Conservation (phyloP, 2,113 vertebrate genomes). For the Atrichornis clamosus region DNA sequence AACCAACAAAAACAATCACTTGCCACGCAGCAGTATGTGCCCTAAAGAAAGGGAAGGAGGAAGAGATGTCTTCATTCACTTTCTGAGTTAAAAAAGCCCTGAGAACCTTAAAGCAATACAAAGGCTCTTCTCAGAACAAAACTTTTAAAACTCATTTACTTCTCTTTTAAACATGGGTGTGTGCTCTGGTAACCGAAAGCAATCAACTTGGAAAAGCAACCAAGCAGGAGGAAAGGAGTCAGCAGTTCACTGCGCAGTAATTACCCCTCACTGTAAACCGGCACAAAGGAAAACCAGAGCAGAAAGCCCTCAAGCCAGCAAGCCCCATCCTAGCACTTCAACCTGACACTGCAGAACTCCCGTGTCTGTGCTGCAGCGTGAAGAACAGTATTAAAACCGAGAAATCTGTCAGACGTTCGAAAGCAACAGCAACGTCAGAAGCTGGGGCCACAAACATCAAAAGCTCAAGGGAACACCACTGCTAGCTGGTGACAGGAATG, state of each 20-base stretch:
- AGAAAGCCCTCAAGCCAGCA: not conserved
- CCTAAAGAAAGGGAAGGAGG: not conserved
- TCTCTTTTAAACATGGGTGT: not conserved
- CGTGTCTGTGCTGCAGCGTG: not conserved
- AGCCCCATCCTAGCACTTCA: not conserved
- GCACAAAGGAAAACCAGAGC: not conserved
- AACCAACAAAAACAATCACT: not conserved
- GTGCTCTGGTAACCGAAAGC: not conserved
- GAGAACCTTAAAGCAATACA: not conserved
- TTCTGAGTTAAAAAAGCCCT: not conserved
- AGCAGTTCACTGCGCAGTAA: not conserved
- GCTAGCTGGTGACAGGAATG: not conserved
- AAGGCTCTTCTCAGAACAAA: not conserved
- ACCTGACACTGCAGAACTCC: not conserved
- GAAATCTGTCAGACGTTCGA: not conserved
- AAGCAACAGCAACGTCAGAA: not conserved
- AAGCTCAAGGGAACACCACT: not conserved
- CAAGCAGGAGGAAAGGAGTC: not conserved
- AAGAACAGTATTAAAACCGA: not conserved
- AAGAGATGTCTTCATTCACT: not conserved
- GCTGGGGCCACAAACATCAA: not conserved
- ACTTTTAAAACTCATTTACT: not conserved
- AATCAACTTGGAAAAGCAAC: not conserved
- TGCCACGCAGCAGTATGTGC: rapidly evolving
- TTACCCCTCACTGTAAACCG: not conserved